These are phyloP conservation scores for Phallusia fumigata DNA, from an alignment of 23 tunicate genomes.

Conservation along the genomic window DNA sequence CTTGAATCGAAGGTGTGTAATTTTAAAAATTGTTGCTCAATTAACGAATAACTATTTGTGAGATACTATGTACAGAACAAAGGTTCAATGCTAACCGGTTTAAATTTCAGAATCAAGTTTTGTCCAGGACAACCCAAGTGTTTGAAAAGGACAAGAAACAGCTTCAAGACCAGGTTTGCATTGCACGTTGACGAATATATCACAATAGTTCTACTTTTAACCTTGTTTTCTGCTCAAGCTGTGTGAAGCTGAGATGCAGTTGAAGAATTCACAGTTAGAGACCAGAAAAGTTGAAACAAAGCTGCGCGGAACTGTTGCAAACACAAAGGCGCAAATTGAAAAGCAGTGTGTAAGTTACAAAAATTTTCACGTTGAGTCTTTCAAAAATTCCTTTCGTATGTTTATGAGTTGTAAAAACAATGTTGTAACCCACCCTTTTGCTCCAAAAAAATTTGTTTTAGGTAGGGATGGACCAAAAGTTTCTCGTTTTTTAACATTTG, in stretches of 20 bases:
- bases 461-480: no score
- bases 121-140: conserved; percentile 79
- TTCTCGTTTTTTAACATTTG: no score
- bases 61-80: no score
- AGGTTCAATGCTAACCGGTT: no score
- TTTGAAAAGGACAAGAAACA: conserved; percentile 85
- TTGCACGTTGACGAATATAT: not conserved
- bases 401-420: no score
- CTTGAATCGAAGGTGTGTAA: conserved; percentile 76
- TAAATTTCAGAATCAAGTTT: conserved; percentile 70
- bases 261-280: conserved; percentile 55
- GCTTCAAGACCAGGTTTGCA: conserved; percentile 57
- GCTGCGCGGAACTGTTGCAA: conserved; percentile 80
- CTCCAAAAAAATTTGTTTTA: no score
- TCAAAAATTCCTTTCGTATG: no score
- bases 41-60: not conserved
- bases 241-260: conserved; percentile 51
- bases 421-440: no score
- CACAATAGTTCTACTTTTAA: no score
- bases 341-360: conserved; percentile 65
- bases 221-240: conserved; percentile 22
- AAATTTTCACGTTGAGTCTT: not conserved
- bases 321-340: conserved; percentile 73
- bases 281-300: conserved; percentile 49
- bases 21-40: not conserved